Evolutionary conservation across 1,140 invertebrate species (phyloP).

Genomic region (Ceratina australensis): DNA sequence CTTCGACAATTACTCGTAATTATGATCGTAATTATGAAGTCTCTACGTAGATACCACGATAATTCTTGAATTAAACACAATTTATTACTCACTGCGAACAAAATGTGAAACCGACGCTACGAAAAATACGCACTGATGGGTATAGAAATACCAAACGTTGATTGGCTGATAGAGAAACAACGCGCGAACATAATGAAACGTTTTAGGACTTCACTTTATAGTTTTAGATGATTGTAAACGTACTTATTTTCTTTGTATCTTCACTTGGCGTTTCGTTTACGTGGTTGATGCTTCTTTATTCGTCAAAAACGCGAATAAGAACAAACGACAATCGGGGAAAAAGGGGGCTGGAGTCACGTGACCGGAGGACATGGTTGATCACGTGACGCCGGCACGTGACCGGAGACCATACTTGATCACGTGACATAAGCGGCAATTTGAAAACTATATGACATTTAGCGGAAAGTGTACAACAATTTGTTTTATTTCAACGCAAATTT

Average conservation of each 20-base stretch:
- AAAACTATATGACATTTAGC: not conserved
- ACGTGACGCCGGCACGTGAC: not conserved
- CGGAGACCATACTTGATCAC: no score
- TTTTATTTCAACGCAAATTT: slow-evolving; percentile 33
- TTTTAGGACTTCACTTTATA: no score
- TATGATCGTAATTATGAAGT: not conserved
- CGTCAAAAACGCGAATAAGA: no score
- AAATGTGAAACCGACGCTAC: not conserved
- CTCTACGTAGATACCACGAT: not conserved
- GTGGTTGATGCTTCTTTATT: no score
- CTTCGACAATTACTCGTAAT: not conserved
- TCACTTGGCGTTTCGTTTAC: no score
- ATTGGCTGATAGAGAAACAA: not conserved
- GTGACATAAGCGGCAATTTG: not conserved
- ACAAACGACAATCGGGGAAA: no score
- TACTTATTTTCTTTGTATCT: no score
- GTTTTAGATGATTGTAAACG: no score
- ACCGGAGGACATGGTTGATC: no score
- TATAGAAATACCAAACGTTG: not conserved
- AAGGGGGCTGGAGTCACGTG: not conserved
- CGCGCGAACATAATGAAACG: not conserved
- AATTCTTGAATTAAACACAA: not conserved
- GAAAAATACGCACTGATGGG: not conserved
- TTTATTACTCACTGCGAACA: not conserved
- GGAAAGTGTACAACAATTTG: slow-evolving; percentile 36